Evolutionary conservation across 2,113 vertebrate genomes (phyloP), one percentile per base, ranked within the genome.

Genomic region (Aldabrachelys gigantea): DNA sequence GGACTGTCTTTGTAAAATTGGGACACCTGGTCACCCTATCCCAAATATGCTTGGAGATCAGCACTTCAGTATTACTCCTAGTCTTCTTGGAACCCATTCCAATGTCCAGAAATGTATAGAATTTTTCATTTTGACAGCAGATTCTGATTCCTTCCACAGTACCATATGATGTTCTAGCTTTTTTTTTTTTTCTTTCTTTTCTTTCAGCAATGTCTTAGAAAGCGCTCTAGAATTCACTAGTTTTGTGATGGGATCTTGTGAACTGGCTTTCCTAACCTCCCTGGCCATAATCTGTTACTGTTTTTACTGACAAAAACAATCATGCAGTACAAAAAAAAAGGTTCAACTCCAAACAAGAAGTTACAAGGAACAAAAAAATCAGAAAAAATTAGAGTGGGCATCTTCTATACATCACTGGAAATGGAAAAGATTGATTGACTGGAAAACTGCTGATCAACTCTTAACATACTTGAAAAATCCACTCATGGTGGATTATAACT

Each of bases 361-460:
- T 69, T 62, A 62, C 83, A 72, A 92, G 87, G 29, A 86, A 89
- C 92, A 93, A 29, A 62, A 89, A 95, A 88, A 83, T 96, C 25
- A 69, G 17, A 69, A 86, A 95, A 92, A 96, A 96, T 72, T 80
- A 94, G 90, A 92, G 38, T 35, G 19, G 14, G 27, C 29, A 93
- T 90, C 91, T 88, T 85, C 78, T 91, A 86, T 21, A 35, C 76
- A 85, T 41, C 27, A 56, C 2, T 82, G 72, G 56, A 90, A 93
- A 95, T 82, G 72, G 56, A 93, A 93, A 95, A 90, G 76, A 93
- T 56, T 53, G 89, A 92, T 49, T 57, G 80, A 88, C 90, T 89
- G 78, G 52, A 92, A 85, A 96, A 86, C 62, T 62, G 72, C 78
- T 69, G 83, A 49, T 89, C 81, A 76, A 88, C 41, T 35, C 85